These are phyloP conservation scores for Cantharis lateralis DNA, from an alignment of 2,888 invertebrate genomes.

Conservation along the genomic window DNA sequence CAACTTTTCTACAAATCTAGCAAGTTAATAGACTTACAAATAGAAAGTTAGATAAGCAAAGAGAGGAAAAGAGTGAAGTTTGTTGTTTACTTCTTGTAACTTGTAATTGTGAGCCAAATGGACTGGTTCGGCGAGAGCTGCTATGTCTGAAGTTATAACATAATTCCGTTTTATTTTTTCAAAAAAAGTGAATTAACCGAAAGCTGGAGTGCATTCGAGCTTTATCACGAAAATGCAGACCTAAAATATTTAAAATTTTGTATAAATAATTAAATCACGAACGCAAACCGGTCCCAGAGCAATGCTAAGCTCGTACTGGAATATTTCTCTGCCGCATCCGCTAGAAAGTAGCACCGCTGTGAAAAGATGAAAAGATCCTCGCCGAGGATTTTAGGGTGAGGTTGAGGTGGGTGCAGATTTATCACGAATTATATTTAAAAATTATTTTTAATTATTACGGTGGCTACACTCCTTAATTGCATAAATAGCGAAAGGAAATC, in stretches of 20 bases:
- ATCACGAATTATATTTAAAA: background rate
- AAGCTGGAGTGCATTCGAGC: slow-evolving; percentile 21
- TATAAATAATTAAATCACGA: slow-evolving; percentile 38
- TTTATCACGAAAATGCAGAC: slow-evolving; percentile 21
- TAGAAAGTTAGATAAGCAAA: background rate
- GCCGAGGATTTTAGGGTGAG: background rate
- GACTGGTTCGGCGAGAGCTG: slow-evolving; percentile 2
- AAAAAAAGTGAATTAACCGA: slow-evolving; percentile 13
- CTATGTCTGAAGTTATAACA: slow-evolving; percentile 26
- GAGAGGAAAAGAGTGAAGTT: background rate
- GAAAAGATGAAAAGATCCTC: background rate
- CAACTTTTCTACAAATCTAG: background rate
- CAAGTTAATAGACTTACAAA: background rate
- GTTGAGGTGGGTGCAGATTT: background rate
- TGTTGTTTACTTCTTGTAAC: slow-evolving; percentile 20
- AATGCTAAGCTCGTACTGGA: background rate
- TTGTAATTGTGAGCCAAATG: slow-evolving; percentile 28
- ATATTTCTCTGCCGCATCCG: background rate
- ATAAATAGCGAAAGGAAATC: background rate
- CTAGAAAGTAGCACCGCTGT: background rate
- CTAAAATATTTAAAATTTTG: slow-evolving; percentile 31
- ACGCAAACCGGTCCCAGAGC: slow-evolving; percentile 29
- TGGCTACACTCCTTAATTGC: background rate
- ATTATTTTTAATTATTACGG: background rate
- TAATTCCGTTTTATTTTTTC: slow-evolving; percentile 33